phyloP scores from a whole-genome alignment of 2,888 invertebrate genomes.

The Perizoma affinitatum region DNA sequence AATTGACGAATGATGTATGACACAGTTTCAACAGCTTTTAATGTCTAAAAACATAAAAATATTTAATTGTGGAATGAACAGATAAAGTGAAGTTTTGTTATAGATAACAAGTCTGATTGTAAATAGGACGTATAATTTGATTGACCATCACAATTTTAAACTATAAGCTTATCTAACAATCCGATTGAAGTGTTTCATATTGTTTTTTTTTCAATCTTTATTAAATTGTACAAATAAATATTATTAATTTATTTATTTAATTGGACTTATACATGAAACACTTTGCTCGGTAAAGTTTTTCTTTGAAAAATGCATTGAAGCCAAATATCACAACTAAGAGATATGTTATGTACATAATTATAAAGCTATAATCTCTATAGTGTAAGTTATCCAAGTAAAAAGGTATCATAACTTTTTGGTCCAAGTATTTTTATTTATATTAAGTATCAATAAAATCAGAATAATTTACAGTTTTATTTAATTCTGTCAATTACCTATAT shows the following conservation, averaged over 20 bases:
- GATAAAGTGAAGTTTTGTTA: slow-evolving; percentile 15
- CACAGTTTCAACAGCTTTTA: too few species aligned
- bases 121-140: slow-evolving; percentile 55
- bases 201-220: not conserved
- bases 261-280: slow-evolving; percentile 39
- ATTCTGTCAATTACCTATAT: too few species aligned
- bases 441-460: not conserved
- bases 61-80: too few species aligned
- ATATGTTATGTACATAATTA: slow-evolving; percentile 54
- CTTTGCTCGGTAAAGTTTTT: slow-evolving; percentile 48
- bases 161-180: slow-evolving; percentile 19
- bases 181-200: slow-evolving; percentile 44
- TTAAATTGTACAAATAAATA: not conserved
- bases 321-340: slow-evolving; percentile 76
- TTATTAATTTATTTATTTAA: too few species aligned
- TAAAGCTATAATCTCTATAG: slow-evolving; percentile 66
- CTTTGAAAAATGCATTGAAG: slow-evolving; percentile 59
- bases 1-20: not conserved
- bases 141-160: slow-evolving; percentile 63
- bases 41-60: too few species aligned
- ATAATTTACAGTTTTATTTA: not conserved
- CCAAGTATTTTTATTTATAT: slow-evolving; percentile 36
- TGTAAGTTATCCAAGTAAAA: slow-evolving; percentile 66
- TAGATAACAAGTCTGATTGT: slow-evolving; percentile 78
- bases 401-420: slow-evolving; percentile 70